Base-by-base conservation (phyloP, 2,888 invertebrate genomes). In the Campaea margaritaria region DNA sequence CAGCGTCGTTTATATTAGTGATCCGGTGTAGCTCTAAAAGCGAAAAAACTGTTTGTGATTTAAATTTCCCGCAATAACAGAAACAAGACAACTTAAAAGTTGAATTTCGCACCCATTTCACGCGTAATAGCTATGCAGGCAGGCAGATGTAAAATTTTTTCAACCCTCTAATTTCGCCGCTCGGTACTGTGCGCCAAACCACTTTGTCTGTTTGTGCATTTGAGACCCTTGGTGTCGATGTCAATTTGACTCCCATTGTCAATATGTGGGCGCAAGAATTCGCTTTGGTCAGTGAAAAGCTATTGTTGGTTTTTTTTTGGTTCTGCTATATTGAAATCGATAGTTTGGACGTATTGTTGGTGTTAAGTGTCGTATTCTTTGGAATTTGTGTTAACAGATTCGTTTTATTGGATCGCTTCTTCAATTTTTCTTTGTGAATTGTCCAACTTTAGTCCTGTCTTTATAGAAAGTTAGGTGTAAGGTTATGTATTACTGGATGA, bases 241-340 rank as follows among this genome's bases (percentile, higher is more conserved):
- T 45, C 53, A 46, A 53, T 53, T 28, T 51, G 27, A 34, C 27
- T 27, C 12, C 8, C 39, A 45, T 53, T 53, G 53, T 53, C 39
- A 39, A 3, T 15, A 28, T 53, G 46, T 46, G 53, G 53, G 53
- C 53, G 53, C 53, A 53, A 45, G 53, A 53, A 53, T 53, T 53
- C 53, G 53, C 44, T 45, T 10, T 28, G 53, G 53, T 36, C 45
- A 51, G 42, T 28, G 42, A 41, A 49, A 43, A 43, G 11, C 34
- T 34, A 43, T 51, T 51, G 51, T 51, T 27, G 10, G 9, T n/a
- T 38, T 51, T 50, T 43, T 51, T 16, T 5, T 46, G n/a, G 34
- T 50, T 42, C 15, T 50, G 34, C 27, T 39, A 13, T 15, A 15
- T 16, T 51, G 43, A 43, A 51, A 51, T 43, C 31, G 34, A 51